phyloP scores from a whole-genome alignment of 2,797 vertebrate genomes.

The Zenarchopterus dispar region DNA sequence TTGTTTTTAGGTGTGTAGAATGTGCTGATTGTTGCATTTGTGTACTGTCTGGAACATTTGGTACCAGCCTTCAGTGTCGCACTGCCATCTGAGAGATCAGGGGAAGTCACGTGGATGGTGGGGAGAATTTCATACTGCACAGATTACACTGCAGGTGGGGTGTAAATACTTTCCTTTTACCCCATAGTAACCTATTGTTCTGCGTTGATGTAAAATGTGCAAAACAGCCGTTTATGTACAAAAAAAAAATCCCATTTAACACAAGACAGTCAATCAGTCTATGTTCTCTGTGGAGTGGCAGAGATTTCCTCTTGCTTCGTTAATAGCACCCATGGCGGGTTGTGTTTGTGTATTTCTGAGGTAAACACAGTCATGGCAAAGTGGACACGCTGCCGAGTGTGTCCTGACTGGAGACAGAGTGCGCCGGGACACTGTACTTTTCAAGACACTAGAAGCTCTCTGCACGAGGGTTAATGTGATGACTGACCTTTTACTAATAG shows the following conservation, averaged over 20 bases:
- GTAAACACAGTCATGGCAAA: conserved; percentile 79
- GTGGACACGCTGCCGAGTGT: conserved; percentile 72
- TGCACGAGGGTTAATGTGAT: conserved; percentile 71
- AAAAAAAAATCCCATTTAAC: conserved; percentile 26
- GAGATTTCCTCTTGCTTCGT: conserved; percentile 50
- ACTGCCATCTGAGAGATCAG: conserved; percentile 24
- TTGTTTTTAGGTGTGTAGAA: conserved; percentile 62
- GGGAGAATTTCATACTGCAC: too few relatives aligned
- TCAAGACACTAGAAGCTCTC: conserved; percentile 65
- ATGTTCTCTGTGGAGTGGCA: conserved; percentile 33
- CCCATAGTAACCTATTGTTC: background rate
- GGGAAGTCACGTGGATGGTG: too few relatives aligned
- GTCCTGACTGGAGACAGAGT: conserved; percentile 75
- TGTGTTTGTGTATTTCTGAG: conserved; percentile 68
- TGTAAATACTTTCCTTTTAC: too few relatives aligned
- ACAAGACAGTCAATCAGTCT: conserved; percentile 40
- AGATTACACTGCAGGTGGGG: too few relatives aligned
- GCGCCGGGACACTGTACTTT: conserved; percentile 63
- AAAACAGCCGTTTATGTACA: conserved; percentile 25
- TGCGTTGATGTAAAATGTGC: conserved; percentile 8
- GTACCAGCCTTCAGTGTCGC: conserved; percentile 25
- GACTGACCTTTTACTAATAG: conserved; percentile 78
- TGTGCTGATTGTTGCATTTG: conserved; percentile 60
- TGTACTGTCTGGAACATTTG: conserved; percentile 41
- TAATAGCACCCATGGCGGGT: conserved; percentile 63